Percentiles rank a stretch among this genome's conserved stretches.
phyloP scores from a whole-genome alignment of 2,888 invertebrate species.

The Esperia sulphurella region DNA sequence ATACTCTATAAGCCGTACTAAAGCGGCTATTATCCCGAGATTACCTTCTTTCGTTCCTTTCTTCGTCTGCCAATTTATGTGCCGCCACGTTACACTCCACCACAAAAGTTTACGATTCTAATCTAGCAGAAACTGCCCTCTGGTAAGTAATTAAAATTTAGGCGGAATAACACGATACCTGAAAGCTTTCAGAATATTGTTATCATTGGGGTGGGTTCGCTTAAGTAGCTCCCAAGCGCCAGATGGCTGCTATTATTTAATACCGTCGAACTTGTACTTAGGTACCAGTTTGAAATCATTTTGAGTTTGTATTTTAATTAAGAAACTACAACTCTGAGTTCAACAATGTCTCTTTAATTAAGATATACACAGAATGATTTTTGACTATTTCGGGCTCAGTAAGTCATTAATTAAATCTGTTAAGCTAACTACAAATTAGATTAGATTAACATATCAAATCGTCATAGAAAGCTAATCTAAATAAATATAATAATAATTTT shows the following conservation, averaged over 20 bases:
- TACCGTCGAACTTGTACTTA: slow-evolving; percentile 27
- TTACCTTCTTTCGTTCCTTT: not conserved
- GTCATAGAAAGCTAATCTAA: too few species aligned
- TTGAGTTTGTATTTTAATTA: not conserved
- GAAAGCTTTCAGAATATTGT: slow-evolving; percentile 12
- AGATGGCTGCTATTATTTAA: slow-evolving; percentile 38
- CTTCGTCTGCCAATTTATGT: slow-evolving; percentile 1
- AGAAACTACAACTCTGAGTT: not conserved
- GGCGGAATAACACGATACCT: slow-evolving; percentile 10
- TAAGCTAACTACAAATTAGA: not conserved
- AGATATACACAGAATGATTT: too few species aligned
- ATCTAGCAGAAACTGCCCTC: slow-evolving; percentile 11
- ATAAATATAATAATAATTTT: too few species aligned
- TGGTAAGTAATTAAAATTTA: slow-evolving; percentile 20
- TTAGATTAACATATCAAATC: too few species aligned
- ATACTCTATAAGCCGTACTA: not conserved
- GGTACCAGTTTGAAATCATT: not conserved
- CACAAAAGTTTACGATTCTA: slow-evolving; percentile 5
- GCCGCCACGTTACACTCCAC: not conserved
- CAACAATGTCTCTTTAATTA: not conserved
- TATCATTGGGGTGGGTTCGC: slow-evolving; percentile 4
- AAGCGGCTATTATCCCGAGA: not conserved
- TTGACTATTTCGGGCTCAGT: not conserved
- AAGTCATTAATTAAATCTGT: not conserved
- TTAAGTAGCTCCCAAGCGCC: slow-evolving; percentile 17